Percentiles rank a stretch among this genome's conserved stretches.
Evolutionary conservation across 2,113 vertebrate genomes (phyloP).

Genomic region (Cygnus buccinator): DNA sequence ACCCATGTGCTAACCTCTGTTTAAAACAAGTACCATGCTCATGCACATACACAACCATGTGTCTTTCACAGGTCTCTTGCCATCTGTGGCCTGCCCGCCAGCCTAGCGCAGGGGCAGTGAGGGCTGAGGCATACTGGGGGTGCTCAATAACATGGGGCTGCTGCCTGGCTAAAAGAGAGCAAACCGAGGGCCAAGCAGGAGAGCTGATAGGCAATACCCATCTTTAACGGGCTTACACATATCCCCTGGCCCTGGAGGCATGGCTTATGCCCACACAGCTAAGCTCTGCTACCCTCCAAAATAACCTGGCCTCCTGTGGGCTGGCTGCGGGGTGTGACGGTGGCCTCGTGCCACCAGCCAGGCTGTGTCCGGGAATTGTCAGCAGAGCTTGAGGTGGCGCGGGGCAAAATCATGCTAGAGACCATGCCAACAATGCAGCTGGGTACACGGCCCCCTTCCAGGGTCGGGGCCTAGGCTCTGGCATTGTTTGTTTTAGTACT

Average conservation of each 20-base stretch:
- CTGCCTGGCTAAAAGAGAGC: neutral
- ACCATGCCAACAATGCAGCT: neutral
- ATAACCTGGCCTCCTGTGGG: fast-evolving
- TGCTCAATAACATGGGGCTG: neutral
- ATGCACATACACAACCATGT: neutral
- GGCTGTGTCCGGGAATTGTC: neutral
- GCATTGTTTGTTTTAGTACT: neutral
- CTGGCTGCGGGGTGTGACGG: neutral
- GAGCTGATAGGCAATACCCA: neutral
- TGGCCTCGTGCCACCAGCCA: neutral
- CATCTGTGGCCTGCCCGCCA: neutral
- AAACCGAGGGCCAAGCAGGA: neutral
- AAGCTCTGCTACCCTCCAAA: neutral
- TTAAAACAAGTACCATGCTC: neutral
- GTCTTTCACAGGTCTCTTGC: fast-evolving
- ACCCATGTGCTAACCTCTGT: neutral
- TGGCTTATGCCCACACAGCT: neutral
- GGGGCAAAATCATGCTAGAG: neutral
- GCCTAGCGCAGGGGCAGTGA: neutral
- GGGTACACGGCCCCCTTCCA: neutral
- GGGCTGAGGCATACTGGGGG: neutral
- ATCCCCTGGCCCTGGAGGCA: neutral
- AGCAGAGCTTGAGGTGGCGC: neutral
- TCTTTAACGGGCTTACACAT: neutral
- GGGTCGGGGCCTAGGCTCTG: neutral